Conservation (phyloP, 2,113 vertebrate species). For the Corythornis vintsioides region DNA sequence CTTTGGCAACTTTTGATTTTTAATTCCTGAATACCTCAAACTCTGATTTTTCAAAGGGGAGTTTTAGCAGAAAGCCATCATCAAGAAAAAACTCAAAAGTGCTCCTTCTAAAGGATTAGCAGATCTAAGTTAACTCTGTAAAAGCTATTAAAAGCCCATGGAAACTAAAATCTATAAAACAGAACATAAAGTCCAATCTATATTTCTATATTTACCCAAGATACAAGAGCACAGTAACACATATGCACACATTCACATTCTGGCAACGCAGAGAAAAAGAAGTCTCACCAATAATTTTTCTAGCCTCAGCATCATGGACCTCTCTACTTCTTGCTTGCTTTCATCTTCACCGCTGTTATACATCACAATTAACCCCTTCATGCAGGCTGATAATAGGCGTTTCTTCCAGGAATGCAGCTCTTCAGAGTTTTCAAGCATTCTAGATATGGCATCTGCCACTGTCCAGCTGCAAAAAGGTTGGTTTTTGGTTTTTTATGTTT, state of each 20-base stretch:
- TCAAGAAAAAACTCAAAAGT: background rate
- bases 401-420: slow-evolving; percentile 80
- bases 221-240: background rate
- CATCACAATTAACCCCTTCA: slow-evolving; percentile 76
- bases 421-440: slow-evolving; percentile 69
- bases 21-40: background rate
- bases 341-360: slow-evolving; percentile 73
- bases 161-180: background rate
- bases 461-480: slow-evolving; percentile 80
- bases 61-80: background rate
- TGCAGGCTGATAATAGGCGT: slow-evolving; percentile 75
- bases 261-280: background rate
- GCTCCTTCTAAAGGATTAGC: background rate
- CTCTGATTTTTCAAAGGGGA: background rate
- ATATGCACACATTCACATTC: background rate
- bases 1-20: background rate
- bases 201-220: background rate
- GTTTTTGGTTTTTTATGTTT: background rate
- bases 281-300: slow-evolving; percentile 76
- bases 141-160: background rate
- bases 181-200: background rate
- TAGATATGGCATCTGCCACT: slow-evolving; percentile 82
- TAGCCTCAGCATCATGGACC: slow-evolving; percentile 78
- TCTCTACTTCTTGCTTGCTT: slow-evolving; percentile 71
- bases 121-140: background rate